A percentile compares a stretch with the other conserved stretches of the same genome.
These are phyloP conservation scores for Ornithoptera priamus DNA, from an alignment of 2,888 invertebrate species.

Conservation along the genomic window DNA sequence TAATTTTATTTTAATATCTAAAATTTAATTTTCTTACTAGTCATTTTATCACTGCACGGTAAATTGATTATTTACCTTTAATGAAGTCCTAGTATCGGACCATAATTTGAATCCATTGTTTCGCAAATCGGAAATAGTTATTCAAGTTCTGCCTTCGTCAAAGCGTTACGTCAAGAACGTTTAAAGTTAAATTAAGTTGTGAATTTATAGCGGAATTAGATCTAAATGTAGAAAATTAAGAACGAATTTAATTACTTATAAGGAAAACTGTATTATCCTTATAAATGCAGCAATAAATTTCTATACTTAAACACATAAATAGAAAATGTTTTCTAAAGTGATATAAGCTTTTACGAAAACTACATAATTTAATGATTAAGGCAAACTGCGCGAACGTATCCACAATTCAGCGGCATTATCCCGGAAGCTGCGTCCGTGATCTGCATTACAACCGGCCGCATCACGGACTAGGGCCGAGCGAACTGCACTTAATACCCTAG, in stretches of 20 bases:
- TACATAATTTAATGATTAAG: conserved; percentile 21
- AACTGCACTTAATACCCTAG: conserved; percentile 11
- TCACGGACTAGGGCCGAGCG: conserved; percentile 3
- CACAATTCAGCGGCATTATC: conserved; percentile 19
- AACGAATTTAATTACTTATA: too few species aligned
- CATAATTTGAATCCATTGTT: conserved; percentile 13
- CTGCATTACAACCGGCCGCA: conserved; percentile 19
- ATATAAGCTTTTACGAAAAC: background rate
- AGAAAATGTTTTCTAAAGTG: background rate
- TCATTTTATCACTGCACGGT: too few species aligned
- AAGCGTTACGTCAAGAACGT: conserved; percentile 56
- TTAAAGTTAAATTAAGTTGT: conserved; percentile 73
- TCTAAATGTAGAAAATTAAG: conserved; percentile 34
- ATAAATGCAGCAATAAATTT: too few species aligned
- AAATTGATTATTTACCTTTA: too few species aligned
- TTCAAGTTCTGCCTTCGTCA: conserved; percentile 40
- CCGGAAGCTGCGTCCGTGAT: conserved; percentile 22
- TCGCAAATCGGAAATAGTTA: conserved; percentile 22
- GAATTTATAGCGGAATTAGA: conserved; percentile 66
- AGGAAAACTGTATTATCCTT: too few species aligned
- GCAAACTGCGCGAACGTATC: conserved; percentile 10
- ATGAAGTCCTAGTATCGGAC: background rate
- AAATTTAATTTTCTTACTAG: too few species aligned
- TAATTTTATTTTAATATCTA: too few species aligned
- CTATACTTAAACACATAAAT: too few species aligned